Evolutionary conservation across 1,140 invertebrate genomes (phyloP), one percentile per base, ranked within the genome.

Genomic region (Saccostrea echinata): DNA sequence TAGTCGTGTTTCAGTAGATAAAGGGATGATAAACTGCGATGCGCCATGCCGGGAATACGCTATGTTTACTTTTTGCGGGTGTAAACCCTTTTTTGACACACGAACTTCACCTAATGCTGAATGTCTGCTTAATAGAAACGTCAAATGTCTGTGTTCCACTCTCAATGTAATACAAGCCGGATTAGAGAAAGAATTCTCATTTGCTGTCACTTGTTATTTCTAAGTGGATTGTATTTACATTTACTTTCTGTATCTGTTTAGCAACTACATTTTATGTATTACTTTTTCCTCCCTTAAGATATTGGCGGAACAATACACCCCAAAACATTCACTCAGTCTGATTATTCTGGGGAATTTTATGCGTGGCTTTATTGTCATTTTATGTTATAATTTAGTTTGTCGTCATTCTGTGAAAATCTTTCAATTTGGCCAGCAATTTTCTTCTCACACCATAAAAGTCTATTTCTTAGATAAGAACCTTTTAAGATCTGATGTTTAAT

Each of bases 171-270:
- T 16, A 30, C 24, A 76, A 76, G 27, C 68, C 68, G 68, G 68
- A 27, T 30, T 76, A 30, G 27, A 76, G 68, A 76, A 76, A 76
- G 68, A 76, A 76, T 76, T 76, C 68, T 27, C 27, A 76, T 76
- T 76, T 30, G 12, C 68, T 76, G 68, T 76, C 68, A 76, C 24
- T 76, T 76, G 68, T 76, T 76, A 76, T 76, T 76, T 76, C 27
- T 76, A 76, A 76, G 68, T 76, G 68, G 68, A 76, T 76, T 76
- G 68, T 76, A 30, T 76, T 76, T 76, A 76, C 68, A 76, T 76
- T 76, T 18, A 33, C 68, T 76, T 30, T 76, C 68, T 33, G 68
- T 76, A 76, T 76, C 68, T 33, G 24, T 76, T 76, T 30, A 76
- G 68, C 24, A 76, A 76, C 24, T 76, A 27, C 55, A 61, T 61